Evolutionary conservation across 2,888 invertebrate species (phyloP), one percentile per base, ranked within the genome.

Genomic region (Plagiodera versicolora): DNA sequence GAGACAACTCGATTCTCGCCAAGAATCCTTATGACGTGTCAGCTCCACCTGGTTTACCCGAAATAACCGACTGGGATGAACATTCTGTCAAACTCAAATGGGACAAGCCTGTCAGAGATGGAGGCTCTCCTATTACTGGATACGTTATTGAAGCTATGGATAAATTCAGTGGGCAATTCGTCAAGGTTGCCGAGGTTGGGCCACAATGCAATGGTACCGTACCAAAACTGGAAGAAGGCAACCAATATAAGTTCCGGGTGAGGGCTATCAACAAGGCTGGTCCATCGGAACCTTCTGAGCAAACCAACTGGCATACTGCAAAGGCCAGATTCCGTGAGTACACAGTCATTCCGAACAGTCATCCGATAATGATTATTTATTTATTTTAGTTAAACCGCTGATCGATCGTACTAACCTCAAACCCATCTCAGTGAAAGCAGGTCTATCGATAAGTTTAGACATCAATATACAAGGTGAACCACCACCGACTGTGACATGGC

Each of bases 191-290:
- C 0, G 94, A 95, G 81, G 87, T 93, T 49, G 95, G 95, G 56
- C 91, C 92, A 62, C 82, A 88, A 58, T 93, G 92, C 77, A 89
- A 90, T 72, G 97, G 94, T 24, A 89, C 91, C 8, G 95, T 98
- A 0, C 90, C 90, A 0, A 91, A 91, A 79, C 81, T 98, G 72
- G 94, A 94, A 75, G 94, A 95, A 81, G 95, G 95, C 17, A 94
- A 94, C 79, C 95, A 95, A 75, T 98, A 98, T 79, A 95, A 97
- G 80, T 98, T 97, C 86, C 84, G 95, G 32, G 87, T 96, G 1
- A 85, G 92, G n/a, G 98, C 98, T 17, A 82, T 97, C 11, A 99
- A 99, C 81, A 94, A 95, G 82, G 96, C 96, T 48, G 98, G 99
- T 1, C 89, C 88, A 45, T 95, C 95, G 0, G 94, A 94, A 72